A percentile compares a stretch with the other conserved stretches of the same genome.
These are phyloP conservation scores for Aegotheles bennettii DNA, from an alignment of 2,113 vertebrate species.

Conservation along the genomic window DNA sequence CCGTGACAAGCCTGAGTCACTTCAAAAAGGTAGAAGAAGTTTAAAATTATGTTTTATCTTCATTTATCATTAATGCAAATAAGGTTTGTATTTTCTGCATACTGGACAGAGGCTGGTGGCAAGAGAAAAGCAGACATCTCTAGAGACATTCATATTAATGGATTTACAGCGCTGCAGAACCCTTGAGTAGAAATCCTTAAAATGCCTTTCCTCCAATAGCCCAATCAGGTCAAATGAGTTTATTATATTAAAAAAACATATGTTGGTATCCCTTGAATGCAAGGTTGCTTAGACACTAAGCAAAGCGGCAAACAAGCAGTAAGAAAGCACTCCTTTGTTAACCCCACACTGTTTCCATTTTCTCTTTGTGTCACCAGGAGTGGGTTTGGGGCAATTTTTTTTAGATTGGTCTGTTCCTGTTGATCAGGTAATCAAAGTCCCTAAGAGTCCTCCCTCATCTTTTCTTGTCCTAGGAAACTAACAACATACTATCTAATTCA, in stretches of 20 bases:
- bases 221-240: not conserved
- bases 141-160: not conserved
- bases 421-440: constrained; percentile 19
- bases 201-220: not conserved
- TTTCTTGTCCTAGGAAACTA: not conserved
- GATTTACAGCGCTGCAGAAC: not conserved
- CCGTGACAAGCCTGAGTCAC: not conserved
- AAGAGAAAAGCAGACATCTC: not conserved
- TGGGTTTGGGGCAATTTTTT: not conserved
- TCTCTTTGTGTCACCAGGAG: not conserved
- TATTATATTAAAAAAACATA: not conserved
- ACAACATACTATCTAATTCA: not conserved
- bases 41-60: not conserved
- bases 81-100: not conserved
- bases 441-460: not conserved
- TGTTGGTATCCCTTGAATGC: not conserved
- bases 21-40: not conserved
- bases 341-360: not conserved
- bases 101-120: not conserved
- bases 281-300: not conserved
- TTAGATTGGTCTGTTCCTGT: not conserved
- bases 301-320: not conserved
- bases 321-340: not conserved
- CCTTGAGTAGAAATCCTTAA: not conserved
- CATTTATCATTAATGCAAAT: not conserved